Evolutionary conservation across 2,888 invertebrate genomes (phyloP).

Genomic region (Cyclophora punctaria): DNA sequence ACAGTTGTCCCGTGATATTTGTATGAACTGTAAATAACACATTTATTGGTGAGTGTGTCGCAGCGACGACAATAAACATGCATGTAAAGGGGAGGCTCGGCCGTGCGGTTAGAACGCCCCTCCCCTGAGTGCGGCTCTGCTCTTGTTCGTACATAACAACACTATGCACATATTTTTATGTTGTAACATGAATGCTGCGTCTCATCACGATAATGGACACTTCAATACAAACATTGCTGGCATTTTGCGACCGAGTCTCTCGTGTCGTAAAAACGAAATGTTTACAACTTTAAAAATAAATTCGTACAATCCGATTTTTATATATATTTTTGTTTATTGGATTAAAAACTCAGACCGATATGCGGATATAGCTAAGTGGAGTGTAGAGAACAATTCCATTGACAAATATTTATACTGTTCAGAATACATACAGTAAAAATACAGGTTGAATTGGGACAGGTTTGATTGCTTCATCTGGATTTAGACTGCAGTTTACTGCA

Average conservation of each 20-base stretch:
- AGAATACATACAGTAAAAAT: no score
- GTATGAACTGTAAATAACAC: no score
- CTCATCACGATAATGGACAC: slow-evolving; percentile 58
- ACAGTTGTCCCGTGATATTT: no score
- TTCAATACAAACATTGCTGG: slow-evolving; percentile 39
- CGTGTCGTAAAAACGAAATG: slow-evolving; percentile 8
- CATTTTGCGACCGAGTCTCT: slow-evolving; percentile 28
- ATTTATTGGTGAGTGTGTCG: no score
- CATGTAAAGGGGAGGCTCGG: neutral
- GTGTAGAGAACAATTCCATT: no score
- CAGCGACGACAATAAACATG: slow-evolving; percentile 7
- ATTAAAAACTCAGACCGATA: neutral
- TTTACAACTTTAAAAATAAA: slow-evolving; percentile 6
- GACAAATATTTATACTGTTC: no score
- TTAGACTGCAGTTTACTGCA: no score
- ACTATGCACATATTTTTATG: slow-evolving; percentile 28
- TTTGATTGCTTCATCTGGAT: no score
- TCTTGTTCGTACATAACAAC: slow-evolving; percentile 8
- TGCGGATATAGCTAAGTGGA: no score
- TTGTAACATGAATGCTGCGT: slow-evolving; percentile 29
- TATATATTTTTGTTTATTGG: slow-evolving; percentile 4
- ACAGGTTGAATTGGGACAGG: no score
- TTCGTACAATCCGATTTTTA: slow-evolving; percentile 3
- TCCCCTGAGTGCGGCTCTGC: slow-evolving; percentile 3
- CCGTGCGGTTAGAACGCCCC: slow-evolving; percentile 4